phyloP scores from a whole-genome alignment of 1,140 invertebrate species.

The Lasioglossum albipes region DNA sequence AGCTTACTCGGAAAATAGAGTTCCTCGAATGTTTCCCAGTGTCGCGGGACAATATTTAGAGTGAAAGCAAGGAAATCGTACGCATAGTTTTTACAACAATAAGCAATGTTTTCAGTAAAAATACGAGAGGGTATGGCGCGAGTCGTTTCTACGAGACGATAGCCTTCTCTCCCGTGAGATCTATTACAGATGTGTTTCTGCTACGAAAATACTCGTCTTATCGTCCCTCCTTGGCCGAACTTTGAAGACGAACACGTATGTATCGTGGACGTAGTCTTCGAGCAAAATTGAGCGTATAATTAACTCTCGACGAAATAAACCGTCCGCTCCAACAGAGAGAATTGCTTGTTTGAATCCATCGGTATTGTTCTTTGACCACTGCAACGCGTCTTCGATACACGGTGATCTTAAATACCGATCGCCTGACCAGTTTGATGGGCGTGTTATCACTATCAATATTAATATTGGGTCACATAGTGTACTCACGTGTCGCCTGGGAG shows the following conservation, averaged over 20 bases:
- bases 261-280: no score
- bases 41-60: slow-evolving; percentile 21
- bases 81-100: slow-evolving; percentile 29
- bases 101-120: slow-evolving; percentile 34
- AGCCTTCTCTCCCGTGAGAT: background rate
- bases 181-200: slow-evolving; percentile 11
- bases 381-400: no score
- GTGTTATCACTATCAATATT: background rate
- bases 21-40: background rate
- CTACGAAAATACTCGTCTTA: background rate
- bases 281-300: no score
- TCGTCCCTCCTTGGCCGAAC: background rate
- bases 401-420: background rate
- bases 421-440: background rate
- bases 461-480: background rate
- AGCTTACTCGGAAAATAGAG: slow-evolving; percentile 26
- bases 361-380: no score
- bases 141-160: slow-evolving; percentile 1
- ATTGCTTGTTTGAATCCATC: no score
- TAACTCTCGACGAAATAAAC: no score
- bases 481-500: slow-evolving; percentile 74
- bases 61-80: slow-evolving; percentile 16
- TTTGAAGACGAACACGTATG: no score
- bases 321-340: no score
- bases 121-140: slow-evolving; percentile 14